These are phyloP conservation scores for Trichogramma evanescens DNA, from an alignment of 2,888 invertebrate genomes.

Conservation along the genomic window DNA sequence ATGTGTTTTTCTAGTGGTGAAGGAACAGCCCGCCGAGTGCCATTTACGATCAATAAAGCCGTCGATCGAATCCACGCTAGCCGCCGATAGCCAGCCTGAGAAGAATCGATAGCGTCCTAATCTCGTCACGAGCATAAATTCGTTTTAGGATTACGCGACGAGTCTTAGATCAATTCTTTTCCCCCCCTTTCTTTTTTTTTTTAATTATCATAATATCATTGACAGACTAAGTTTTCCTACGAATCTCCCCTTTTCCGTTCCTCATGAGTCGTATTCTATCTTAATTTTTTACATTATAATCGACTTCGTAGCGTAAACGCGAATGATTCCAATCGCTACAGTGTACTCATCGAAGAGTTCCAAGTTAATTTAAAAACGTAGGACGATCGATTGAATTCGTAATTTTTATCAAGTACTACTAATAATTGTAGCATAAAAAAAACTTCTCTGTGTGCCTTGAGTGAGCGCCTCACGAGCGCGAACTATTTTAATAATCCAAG, in stretches of 20 bases:
- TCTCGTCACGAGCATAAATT: conserved; percentile 5
- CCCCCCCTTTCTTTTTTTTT: not conserved
- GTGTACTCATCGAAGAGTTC: too few species aligned
- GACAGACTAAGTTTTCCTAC: too few species aligned
- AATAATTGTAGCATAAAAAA: too few species aligned
- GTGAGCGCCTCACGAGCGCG: not conserved
- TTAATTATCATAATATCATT: not conserved
- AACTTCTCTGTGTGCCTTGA: conserved; percentile 12
- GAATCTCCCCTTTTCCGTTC: too few species aligned
- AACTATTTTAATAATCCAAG: not conserved
- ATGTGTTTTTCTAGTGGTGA: conserved; percentile 19
- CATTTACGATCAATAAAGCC: conserved; percentile 21
- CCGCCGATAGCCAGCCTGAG: conserved; percentile 14
- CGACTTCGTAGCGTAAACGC: too few species aligned
- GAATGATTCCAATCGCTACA: too few species aligned
- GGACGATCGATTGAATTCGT: too few species aligned
- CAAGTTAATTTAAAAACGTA: too few species aligned
- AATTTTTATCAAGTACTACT: too few species aligned
- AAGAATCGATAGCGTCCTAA: conserved; percentile 17
- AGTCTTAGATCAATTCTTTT: not conserved
- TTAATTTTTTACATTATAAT: too few species aligned
- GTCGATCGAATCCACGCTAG: conserved; percentile 20
- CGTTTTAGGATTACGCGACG: conserved; percentile 19
- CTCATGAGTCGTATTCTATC: too few species aligned
- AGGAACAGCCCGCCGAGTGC: conserved; percentile 21